A percentile compares a stretch with the other conserved stretches of the same genome.
Evolutionary conservation across 1,140 invertebrate species (phyloP).

Genomic region (Drosophila pachea): DNA sequence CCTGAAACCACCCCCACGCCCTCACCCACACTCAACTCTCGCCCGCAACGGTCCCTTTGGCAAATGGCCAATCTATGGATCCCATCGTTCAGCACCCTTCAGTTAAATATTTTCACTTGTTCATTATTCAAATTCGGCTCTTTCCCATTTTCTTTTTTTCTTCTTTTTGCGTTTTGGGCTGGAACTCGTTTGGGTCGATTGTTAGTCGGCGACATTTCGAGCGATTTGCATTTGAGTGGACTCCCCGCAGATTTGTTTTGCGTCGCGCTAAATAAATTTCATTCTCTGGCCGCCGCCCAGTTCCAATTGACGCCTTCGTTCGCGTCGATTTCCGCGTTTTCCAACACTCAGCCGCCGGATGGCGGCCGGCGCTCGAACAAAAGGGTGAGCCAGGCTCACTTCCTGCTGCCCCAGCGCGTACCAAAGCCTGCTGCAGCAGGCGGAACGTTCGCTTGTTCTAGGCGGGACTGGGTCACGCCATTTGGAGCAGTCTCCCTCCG

Average conservation of each 20-base stretch:
- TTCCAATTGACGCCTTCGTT: slow-evolving; percentile 28
- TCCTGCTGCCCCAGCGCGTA: no score
- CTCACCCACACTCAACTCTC: no score
- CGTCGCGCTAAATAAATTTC: slow-evolving; percentile 33
- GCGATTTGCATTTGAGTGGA: slow-evolving; percentile 10
- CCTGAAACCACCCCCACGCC: background rate
- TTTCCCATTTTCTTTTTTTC: slow-evolving; percentile 1
- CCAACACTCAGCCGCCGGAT: background rate
- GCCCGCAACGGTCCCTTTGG: background rate
- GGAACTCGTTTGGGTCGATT: slow-evolving; percentile 31
- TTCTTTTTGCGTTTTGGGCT: slow-evolving; percentile 13
- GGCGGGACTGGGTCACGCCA: no score
- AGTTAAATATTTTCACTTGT: slow-evolving; percentile 37
- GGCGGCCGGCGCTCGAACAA: no score
- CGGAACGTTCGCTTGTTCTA: no score
- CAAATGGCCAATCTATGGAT: slow-evolving; percentile 19
- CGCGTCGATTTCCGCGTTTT: slow-evolving; percentile 10
- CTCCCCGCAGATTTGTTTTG: slow-evolving; percentile 12
- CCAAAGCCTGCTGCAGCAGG: no score
- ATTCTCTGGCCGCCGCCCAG: slow-evolving; percentile 4
- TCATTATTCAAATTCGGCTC: slow-evolving; percentile 33
- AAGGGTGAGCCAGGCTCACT: no score
- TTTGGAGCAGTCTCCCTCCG: no score
- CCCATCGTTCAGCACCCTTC: slow-evolving; percentile 16
- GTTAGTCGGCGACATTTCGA: slow-evolving; percentile 12